Base-by-base conservation (phyloP, 1,140 invertebrate species). In the Caenorhabditis remanei region DNA sequence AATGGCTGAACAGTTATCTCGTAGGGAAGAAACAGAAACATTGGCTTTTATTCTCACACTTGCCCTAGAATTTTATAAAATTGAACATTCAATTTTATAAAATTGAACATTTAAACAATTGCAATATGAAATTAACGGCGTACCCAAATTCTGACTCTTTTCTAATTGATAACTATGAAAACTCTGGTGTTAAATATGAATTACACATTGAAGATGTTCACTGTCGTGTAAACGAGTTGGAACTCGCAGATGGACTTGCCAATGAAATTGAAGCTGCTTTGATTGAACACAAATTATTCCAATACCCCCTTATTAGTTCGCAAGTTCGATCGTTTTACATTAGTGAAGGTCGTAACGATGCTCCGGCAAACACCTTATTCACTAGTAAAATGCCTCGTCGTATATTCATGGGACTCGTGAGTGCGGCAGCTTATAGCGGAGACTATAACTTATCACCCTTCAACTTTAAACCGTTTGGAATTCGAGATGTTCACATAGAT, bases 311-410 rank as follows among this genome's bases (percentile, higher is more conserved):
- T 1, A 58, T 58, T 58, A 58, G 55, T 58, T 58, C 55, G 1
- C 55, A 58, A n/a, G 55, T 58, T 58, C 14, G 55, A 9, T 58
- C 55, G 9, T 58, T 58, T 58, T 63, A 63, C 61, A 63, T 63
- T 63, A 24, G 32, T 32, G 61, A 40, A 63, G 61, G 61, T 11
- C 61, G 61, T 24, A 32, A 58, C 19, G 55, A 58, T n/a, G 55
- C 55, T n/a, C 55, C 55, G 6, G 55, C 55, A 9, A 63, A 63
- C 8, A 63, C 61, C 0, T 40, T 63, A 7, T 63, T 63, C 7
- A 63, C 61, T 24, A 63, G 61, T 63, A 63, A 63, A 63, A 63
- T 63, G 61, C 61, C 61, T 32, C 61, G 61, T 3, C 21, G 61
- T 32, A 24, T 63, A 24, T 63, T 63, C 32, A 7, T 63, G 61